Conservation (phyloP, 2,888 invertebrate genomes). For the Oligia latruncula region DNA sequence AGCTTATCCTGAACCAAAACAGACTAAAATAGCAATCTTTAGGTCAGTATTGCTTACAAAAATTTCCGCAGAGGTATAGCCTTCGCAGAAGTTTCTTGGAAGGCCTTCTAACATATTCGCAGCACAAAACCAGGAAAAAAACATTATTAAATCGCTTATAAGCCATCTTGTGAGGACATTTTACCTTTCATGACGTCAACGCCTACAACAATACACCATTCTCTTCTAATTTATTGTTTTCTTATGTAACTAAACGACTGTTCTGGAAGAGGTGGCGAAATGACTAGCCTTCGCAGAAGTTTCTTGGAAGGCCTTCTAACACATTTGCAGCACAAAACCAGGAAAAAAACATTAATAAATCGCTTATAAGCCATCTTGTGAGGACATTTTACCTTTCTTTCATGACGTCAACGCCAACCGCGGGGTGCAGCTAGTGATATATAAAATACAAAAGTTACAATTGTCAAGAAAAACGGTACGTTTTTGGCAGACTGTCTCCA, state of each 20-base stretch:
- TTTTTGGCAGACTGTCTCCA: neutral
- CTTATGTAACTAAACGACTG: no score
- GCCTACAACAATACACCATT: neutral
- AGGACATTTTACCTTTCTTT: no score
- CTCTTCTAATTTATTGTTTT: neutral
- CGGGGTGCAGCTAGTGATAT: no score
- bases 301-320: neutral
- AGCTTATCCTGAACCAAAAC: neutral
- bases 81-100: constrained; percentile 46
- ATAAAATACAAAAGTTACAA: neutral
- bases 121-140: constrained; percentile 51
- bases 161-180: constrained; percentile 23
- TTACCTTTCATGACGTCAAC: constrained; percentile 36
- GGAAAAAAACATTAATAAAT: no score
- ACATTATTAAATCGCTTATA: constrained; percentile 28
- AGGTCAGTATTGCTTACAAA: neutral
- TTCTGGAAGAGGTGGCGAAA: neutral
- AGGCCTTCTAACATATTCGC: constrained; percentile 44
- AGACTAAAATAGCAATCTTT: neutral
- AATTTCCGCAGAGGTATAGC: constrained; percentile 8
- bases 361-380: no score
- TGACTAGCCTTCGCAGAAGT: neutral
- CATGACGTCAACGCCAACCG: no score
- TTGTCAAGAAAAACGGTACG: neutral
- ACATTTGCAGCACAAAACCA: no score